Base-by-base conservation (phyloP, 2,797 vertebrate species). In the Peromyscus attwateri region DNA sequence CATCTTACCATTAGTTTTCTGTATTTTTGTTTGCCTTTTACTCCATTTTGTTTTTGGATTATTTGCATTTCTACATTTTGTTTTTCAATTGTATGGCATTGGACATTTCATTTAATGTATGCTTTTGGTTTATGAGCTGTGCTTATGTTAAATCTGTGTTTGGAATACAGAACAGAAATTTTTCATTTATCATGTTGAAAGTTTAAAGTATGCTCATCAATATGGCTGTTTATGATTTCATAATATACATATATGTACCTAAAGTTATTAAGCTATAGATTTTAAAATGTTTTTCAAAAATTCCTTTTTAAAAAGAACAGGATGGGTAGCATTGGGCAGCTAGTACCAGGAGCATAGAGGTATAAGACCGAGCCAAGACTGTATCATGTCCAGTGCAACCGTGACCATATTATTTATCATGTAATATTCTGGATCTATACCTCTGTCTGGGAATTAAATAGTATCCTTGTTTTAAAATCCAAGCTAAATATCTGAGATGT, bases 1-100 rank as follows among this genome's bases (percentile, higher is more conserved):
- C 16, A 68, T 90, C 19, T 94, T 95, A 34, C 21, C 57, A 31
- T 83, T 89, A 62, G 11, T 89, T 93, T 93, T 79, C n/a, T 70
- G 60, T 70, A 89, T 81, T 55, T 80, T 17, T 73, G 71, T n/a
- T 79, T 91, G 8, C 17, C 75, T 11, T 62, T 68, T 88, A 3
- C 3, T 62, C 12, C 43, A 37, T 16, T 37, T 16, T 87, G 4
- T 25, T 34, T 68, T 68, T 52, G 12, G 19, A 49, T 68, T 85
- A 25, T 52, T 87, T 87, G 23, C 13, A 87, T 52, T 70, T 87
- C 12, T 70, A 43, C 7, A 16, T 37, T n/a, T 52, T 87, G 12
- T 27, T 87, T 25, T 55, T 70, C 16, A 23, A 16, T 52, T 85
- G 25, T 49, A 49, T 70, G 16, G 9, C 34, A 52, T 37, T 83